Base-by-base conservation (phyloP, 2,888 invertebrate species). In the Pseudococcus jackbeardsleyi region DNA sequence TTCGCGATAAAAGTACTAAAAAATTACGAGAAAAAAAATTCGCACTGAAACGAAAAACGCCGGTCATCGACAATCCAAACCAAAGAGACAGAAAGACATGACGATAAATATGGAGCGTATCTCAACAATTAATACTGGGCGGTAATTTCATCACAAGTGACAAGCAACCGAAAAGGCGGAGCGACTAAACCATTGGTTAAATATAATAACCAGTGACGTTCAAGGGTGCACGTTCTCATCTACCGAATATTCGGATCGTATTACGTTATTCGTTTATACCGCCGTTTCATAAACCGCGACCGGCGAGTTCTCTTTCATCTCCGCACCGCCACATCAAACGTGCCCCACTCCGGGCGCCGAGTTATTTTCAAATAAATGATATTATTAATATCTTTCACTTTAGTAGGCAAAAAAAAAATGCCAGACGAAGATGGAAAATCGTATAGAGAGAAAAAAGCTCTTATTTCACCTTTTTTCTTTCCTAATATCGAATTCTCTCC, bases 151-250 rank as follows among this genome's bases (percentile, higher is more conserved):
- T 50, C 26, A 46, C 26, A 19, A 84, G 33, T 54, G 84, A 84
- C 50, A 48, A 54, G 84, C 84, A 19, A 54, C 26, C 19, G 84
- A 26, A 84, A 54, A 54, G 84, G 84, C 84, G 84, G 84, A 84
- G 84, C 84, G 84, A 84, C 50, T 26, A 17, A 54, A 84, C 84
- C 84, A 84, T 84, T 84, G 84, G 84, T 54, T 84, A 54, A 84
- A 54, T 54, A 48, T 33, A 84, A 54, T 84, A 84, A 84, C 84
- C 84, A 84, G 26, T 84, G 84, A 84, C 22, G 84, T 84, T 79
- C 84, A 19, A 84, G 54, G 82, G 84, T 84, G 79, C 79, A 42
- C 79, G 33, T 33, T 79, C 42, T 39, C 79, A 19, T 79, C 79
- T 19, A 84, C 84, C 82, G 50, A 84, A 84, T 54, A 84, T 84